Base-by-base conservation (phyloP, 2,113 vertebrate species). In the Thymallus thymallus region DNA sequence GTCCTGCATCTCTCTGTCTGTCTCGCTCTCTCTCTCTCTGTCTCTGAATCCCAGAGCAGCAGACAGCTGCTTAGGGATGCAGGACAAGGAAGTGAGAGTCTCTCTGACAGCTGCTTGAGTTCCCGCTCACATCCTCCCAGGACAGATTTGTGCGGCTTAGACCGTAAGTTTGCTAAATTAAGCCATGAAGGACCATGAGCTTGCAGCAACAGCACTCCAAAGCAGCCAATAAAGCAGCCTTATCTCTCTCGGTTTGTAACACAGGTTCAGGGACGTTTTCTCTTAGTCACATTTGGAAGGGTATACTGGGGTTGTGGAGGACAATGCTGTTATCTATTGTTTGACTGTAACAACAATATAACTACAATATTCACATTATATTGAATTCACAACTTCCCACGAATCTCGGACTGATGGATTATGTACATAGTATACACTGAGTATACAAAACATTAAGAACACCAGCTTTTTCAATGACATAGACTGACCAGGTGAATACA, bases 111-210 rank as follows among this genome's bases (percentile, higher is more conserved):
- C 84, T 88, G 88, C 73, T 77, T 63, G 73, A 22, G 69, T 71
- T 84, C 77, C 73, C 2, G 56, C 76, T 85, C 82, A 67, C 73
- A 66, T 90, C 88, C 89, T 86, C 86, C 87, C 48, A 51, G 83
- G 89, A 90, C 76, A 82, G 87, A 89, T 90, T 87, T 84, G 76
- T 69, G 5, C 45, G 4, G 87, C 88, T 88, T 86, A 85, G 76
- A 75, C 84, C 78, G 82, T 82, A 84, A 85, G 85, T 87, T 86
- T 84, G 85, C 83, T 86, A 89, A 89, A 90, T 86, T 84, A 87
- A 90, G 85, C 84, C 90, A 85, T 79, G 75, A 78, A 89, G 88
- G 86, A 85, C 79, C 26, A 13, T 20, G 68, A 79, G 66, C 68
- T 65, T 23, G 77, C 79, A 86, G 84, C 74, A 68, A 63, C 74